Evolutionary conservation across 2,888 invertebrate species (phyloP), one percentile per base, ranked within the genome.

Genomic region (Standfussiana lucernea): DNA sequence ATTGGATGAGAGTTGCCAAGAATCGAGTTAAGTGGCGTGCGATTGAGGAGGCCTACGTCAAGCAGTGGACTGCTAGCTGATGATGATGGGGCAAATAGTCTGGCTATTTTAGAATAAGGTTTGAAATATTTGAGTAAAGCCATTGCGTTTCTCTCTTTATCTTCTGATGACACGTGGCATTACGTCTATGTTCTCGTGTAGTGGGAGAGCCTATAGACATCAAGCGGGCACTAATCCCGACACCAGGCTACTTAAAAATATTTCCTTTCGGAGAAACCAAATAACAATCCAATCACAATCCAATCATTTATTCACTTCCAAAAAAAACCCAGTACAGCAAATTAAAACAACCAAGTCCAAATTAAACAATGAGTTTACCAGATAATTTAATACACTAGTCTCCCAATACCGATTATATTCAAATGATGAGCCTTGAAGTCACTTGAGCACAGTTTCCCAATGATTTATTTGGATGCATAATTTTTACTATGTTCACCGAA

Each of bases 341-440:
- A 62, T 37, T 37, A 24, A 65, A 68, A 37, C 8, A 64, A 24
- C 42, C n/a, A 70, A 71, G 42, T 71, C 42, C n/a, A 45, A 56
- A 35, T 35, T 3, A 35, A 40, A 64, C 68, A 66, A 37, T 56
- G 15, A 13, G 5, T 53, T 32, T 53, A 28, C 2, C 5, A 42
- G 21, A 28, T 69, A 75, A 74, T 66, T 70, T 42, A 61, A 35
- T 11, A 65, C 40, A 53, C 8, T 18, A 37, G 15, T 56, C n/a
- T 68, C 50, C 42, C 45, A 56, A 69, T 28, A 62, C 32, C 47
- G 8, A 84, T 79, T 75, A 72, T 66, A 80, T 80, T 81, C 59
- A 77, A 84, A 84, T 85, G 18, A 47, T 28, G 24, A 77, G 53
- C 86, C 83, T 80, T 81, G 72, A 69, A 53, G 3, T 59, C n/a